These are phyloP conservation scores for Hoplostethus mediterraneus DNA, from an alignment of 2,797 vertebrate genomes.

Conservation along the genomic window DNA sequence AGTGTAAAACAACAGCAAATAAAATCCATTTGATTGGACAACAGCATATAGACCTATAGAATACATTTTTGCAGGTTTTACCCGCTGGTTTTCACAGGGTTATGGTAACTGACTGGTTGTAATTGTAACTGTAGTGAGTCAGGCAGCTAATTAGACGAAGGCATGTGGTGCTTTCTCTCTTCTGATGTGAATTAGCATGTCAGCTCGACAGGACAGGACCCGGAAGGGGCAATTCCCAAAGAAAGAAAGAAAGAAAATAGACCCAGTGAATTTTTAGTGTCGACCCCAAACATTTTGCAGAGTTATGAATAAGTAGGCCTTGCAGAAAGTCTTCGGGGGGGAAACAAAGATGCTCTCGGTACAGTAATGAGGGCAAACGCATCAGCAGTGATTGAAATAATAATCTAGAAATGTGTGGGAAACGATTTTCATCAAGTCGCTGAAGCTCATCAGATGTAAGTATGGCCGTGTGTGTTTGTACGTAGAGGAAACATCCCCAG, in stretches of 20 bases:
- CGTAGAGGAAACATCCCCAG: background rate
- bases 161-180: background rate
- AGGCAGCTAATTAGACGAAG: background rate
- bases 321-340: constrained; percentile 4
- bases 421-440: background rate
- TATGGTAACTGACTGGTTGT: too few relatives aligned
- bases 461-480: background rate
- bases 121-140: too few relatives aligned
- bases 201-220: background rate
- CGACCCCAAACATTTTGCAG: background rate
- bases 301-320: constrained; percentile 21
- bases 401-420: constrained; percentile 17
- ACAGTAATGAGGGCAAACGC: constrained; percentile 10
- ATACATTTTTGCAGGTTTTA: too few relatives aligned
- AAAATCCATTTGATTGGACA: too few relatives aligned
- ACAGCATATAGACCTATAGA: too few relatives aligned
- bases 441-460: background rate
- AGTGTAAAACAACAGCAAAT: too few relatives aligned
- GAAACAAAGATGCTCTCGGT: background rate
- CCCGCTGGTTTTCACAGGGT: too few relatives aligned
- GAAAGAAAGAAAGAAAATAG: constrained; percentile 3
- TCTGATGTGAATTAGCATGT: background rate
- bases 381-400: constrained; percentile 22
- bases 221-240: background rate
- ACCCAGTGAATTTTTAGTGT: background rate